phyloP scores from a whole-genome alignment of 2,888 invertebrate genomes.

The Anarsia innoxiella region DNA sequence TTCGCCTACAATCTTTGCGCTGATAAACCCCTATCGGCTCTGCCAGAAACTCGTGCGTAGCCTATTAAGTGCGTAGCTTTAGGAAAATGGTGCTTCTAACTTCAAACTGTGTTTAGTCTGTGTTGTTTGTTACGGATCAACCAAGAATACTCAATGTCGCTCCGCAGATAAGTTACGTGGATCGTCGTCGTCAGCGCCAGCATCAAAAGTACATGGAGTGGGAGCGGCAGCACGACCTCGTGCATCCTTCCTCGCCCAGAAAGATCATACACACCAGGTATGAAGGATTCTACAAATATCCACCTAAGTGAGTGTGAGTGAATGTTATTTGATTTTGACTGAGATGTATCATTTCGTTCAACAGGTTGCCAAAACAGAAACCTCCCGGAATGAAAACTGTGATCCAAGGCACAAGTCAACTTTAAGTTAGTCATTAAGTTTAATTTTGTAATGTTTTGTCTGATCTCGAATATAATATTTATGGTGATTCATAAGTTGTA shows the following conservation, averaged over 20 bases:
- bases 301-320: not conserved
- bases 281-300: not conserved
- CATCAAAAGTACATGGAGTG: constrained; percentile 83
- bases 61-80: too few relatives aligned
- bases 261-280: constrained; percentile 81
- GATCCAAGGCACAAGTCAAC: constrained; percentile 64
- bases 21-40: too few relatives aligned
- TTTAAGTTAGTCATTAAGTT: constrained; percentile 27
- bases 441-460: too few relatives aligned
- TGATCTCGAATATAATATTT: too few relatives aligned
- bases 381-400: constrained; percentile 53
- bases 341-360: not conserved
- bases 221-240: constrained; percentile 80
- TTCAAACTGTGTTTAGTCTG: too few relatives aligned
- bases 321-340: not conserved
- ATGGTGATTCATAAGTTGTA: too few relatives aligned
- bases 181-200: constrained; percentile 82
- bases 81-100: too few relatives aligned
- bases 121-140: too few relatives aligned
- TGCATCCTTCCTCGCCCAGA: constrained; percentile 83
- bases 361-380: constrained; percentile 60
- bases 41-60: too few relatives aligned
- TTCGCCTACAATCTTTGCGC: too few relatives aligned
- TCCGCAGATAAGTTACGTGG: constrained; percentile 83
- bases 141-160: too few relatives aligned